Conservation (phyloP, 2,113 vertebrate species). For the Lepisosteus oculatus region DNA sequence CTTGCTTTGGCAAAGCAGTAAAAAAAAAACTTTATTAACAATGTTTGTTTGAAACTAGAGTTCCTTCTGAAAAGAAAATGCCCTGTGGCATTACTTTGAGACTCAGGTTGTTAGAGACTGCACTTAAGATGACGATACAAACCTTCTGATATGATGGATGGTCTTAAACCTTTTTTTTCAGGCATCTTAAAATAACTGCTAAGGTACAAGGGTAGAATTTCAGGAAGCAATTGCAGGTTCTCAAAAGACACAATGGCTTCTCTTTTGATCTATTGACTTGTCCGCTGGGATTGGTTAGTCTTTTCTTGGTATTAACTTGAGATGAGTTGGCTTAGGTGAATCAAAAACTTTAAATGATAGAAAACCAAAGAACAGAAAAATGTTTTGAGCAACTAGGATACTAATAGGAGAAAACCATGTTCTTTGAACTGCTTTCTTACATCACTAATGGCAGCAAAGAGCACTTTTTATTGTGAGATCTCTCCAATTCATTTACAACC, state of each 20-base stretch:
- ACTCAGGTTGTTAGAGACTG: slow-evolving; percentile 16
- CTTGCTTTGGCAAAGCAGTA: too few species aligned
- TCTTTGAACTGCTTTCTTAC: background rate
- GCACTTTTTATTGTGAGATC: background rate
- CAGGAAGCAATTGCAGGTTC: slow-evolving; percentile 44
- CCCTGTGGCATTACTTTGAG: background rate
- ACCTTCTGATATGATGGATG: slow-evolving; percentile 47
- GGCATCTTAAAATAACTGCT: slow-evolving; percentile 34
- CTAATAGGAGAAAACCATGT: background rate
- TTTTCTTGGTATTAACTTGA: slow-evolving; percentile 48
- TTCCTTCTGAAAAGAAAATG: background rate
- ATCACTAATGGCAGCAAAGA: background rate
- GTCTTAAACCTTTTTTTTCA: slow-evolving; percentile 46
- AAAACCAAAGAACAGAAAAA: background rate
- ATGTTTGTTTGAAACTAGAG: background rate
- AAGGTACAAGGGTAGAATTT: slow-evolving; percentile 45
- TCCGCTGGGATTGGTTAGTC: slow-evolving; percentile 61
- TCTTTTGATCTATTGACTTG: slow-evolving; percentile 57
- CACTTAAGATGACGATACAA: slow-evolving; percentile 54
- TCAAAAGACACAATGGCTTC: slow-evolving; percentile 48
- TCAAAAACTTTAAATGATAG: background rate
- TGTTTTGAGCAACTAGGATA: background rate
- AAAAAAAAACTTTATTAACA: too few species aligned
- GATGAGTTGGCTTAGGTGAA: background rate
- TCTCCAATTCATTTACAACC: background rate